Conservation (phyloP, 2,888 invertebrate genomes). For the Synanthedon myopaeformis region DNA sequence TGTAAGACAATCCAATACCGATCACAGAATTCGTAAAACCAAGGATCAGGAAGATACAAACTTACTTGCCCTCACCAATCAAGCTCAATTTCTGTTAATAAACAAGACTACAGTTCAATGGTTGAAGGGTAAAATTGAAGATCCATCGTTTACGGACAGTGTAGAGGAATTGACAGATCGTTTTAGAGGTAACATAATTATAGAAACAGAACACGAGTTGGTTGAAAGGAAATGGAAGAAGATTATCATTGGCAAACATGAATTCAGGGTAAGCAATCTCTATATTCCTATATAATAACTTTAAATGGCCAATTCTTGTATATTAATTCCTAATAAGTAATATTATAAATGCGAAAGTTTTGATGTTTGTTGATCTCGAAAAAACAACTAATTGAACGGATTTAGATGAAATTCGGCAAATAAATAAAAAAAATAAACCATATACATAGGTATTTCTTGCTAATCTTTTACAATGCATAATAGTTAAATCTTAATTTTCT, state of each 20-base stretch:
- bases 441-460: too few species aligned
- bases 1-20: conserved; percentile 69
- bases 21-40: conserved; percentile 39
- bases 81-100: conserved; percentile 87
- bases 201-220: conserved; percentile 79
- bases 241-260: conserved; percentile 74
- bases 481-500: too few species aligned
- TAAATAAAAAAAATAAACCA: too few species aligned
- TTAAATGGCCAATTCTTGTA: not conserved
- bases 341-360: not conserved
- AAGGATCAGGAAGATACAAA: conserved; percentile 28
- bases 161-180: conserved; percentile 76
- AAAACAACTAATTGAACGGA: not conserved
- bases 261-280: conserved; percentile 69
- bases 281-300: not conserved
- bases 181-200: conserved; percentile 92
- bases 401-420: not conserved
- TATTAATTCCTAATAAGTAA: not conserved
- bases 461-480: too few species aligned
- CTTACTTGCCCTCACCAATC: conserved; percentile 77
- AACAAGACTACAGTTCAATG: conserved; percentile 82
- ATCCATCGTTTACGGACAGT: conserved; percentile 59
- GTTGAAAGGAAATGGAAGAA: conserved; percentile 80
- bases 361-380: not conserved
- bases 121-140: conserved; percentile 72